Evolutionary conservation across 2,888 invertebrate species (phyloP).

Genomic region (Ichneumon xanthorius): DNA sequence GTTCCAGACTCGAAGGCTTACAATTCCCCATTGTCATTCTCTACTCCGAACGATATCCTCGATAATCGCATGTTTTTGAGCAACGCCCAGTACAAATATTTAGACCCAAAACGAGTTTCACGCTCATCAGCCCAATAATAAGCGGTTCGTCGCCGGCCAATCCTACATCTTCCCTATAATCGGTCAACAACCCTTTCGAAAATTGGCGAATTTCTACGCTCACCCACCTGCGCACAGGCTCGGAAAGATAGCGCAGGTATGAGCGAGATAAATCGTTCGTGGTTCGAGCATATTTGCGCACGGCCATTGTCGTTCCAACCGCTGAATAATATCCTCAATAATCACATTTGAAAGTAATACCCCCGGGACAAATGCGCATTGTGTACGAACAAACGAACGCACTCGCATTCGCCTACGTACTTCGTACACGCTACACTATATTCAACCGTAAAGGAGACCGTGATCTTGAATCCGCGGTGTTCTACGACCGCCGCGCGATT

Average conservation of each 20-base stretch:
- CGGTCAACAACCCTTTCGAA: conserved; percentile 20
- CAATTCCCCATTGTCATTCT: neutral
- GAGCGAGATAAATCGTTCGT: conserved; percentile 59
- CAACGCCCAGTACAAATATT: too few species aligned
- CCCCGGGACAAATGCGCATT: conserved; percentile 64
- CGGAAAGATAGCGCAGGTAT: conserved; percentile 37
- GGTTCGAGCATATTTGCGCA: conserved; percentile 25
- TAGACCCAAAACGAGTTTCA: conserved; percentile 32
- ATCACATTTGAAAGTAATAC: conserved; percentile 57
- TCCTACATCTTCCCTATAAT: neutral
- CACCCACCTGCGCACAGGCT: conserved; percentile 31
- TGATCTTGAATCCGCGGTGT: conserved; percentile 57
- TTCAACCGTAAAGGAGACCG: conserved; percentile 63
- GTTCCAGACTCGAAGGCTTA: neutral
- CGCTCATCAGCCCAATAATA: neutral
- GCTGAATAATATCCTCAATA: conserved; percentile 60
- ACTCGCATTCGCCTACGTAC: conserved; percentile 17
- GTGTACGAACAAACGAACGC: conserved; percentile 59
- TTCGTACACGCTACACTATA: conserved; percentile 2
- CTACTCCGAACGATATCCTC: neutral
- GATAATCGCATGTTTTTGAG: too few species aligned
- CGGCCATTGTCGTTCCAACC: conserved; percentile 49
- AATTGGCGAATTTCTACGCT: conserved; percentile 42
- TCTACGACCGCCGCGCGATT: conserved; percentile 14
- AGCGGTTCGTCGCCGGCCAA: neutral